Evolutionary conservation across 2,888 invertebrate genomes (phyloP).

Genomic region (Ectropis crepuscularia): DNA sequence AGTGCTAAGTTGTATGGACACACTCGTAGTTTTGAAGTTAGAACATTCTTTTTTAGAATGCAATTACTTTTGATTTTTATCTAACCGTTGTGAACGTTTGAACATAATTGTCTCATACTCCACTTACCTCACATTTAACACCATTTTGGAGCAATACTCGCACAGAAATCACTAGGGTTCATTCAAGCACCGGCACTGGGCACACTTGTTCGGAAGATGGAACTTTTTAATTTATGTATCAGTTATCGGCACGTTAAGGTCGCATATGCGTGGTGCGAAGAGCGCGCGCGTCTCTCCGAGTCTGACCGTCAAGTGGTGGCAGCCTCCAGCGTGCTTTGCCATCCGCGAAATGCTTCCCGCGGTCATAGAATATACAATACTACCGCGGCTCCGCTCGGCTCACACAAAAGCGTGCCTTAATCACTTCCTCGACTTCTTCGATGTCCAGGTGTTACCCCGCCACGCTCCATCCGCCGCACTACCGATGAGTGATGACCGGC

Average conservation of each 20-base stretch:
- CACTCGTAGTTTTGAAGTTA: too few relatives aligned
- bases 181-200: conserved; percentile 49
- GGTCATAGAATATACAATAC: neutral
- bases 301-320: conserved; percentile 61
- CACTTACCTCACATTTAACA: conserved; percentile 75
- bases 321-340: conserved; percentile 68
- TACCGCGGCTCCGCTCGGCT: conserved; percentile 33
- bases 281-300: conserved; percentile 52
- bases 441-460: conserved; percentile 62
- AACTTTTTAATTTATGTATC: conserved; percentile 10
- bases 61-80: conserved; percentile 23
- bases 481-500: conserved; percentile 49
- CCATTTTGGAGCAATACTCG: conserved; percentile 68
- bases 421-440: conserved; percentile 57
- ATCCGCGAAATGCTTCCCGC: conserved; percentile 60
- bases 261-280: conserved; percentile 29
- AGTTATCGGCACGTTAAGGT: conserved; percentile 12
- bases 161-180: conserved; percentile 49
- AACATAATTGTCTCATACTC: conserved; percentile 48
- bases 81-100: conserved; percentile 41
- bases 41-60: neutral
- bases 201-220: conserved; percentile 24
- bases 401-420: conserved; percentile 53
- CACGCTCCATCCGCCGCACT: conserved; percentile 58
- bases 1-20: too few relatives aligned